phyloP scores from a whole-genome alignment of 2,888 invertebrate species.

The Phalangium opilio region DNA sequence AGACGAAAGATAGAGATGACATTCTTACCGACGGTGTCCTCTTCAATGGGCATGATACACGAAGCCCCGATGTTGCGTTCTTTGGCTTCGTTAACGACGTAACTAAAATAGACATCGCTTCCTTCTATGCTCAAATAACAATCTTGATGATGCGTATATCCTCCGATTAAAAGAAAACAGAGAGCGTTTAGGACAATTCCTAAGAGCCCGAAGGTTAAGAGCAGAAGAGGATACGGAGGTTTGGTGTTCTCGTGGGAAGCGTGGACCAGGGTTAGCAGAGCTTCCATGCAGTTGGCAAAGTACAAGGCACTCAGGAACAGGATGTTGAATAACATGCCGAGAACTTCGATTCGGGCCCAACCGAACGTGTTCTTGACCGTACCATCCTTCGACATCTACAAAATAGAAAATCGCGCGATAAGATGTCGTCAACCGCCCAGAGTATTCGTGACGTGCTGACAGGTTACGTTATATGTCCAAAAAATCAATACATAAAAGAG shows the following conservation, averaged over 20 bases:
- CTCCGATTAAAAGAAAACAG: conserved; percentile 65
- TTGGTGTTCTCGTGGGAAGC: conserved; percentile 38
- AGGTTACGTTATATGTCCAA: too few species aligned
- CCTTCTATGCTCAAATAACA: conserved; percentile 45
- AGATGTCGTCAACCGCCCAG: too few species aligned
- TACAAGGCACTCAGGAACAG: conserved; percentile 60
- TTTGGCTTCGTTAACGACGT: conserved; percentile 5
- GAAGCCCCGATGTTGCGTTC: background rate
- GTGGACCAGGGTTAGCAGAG: conserved; percentile 42
- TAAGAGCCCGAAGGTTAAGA: conserved; percentile 51
- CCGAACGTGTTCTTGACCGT: conserved; percentile 72
- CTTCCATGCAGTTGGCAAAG: conserved; percentile 64
- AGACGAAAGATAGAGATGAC: background rate
- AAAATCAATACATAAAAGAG: too few species aligned
- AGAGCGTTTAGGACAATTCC: conserved; percentile 59
- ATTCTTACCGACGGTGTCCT: background rate
- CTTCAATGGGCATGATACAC: background rate
- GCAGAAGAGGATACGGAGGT: conserved; percentile 51
- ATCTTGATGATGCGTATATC: conserved; percentile 55
- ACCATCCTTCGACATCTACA: conserved; percentile 41
- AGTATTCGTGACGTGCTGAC: too few species aligned
- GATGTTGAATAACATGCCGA: conserved; percentile 52
- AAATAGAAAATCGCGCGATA: conserved; percentile 12
- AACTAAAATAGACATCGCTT: conserved; percentile 17
- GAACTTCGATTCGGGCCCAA: conserved; percentile 79